Conservation (phyloP, 2,888 invertebrate species). For the Lissocephala sabroskyi region DNA sequence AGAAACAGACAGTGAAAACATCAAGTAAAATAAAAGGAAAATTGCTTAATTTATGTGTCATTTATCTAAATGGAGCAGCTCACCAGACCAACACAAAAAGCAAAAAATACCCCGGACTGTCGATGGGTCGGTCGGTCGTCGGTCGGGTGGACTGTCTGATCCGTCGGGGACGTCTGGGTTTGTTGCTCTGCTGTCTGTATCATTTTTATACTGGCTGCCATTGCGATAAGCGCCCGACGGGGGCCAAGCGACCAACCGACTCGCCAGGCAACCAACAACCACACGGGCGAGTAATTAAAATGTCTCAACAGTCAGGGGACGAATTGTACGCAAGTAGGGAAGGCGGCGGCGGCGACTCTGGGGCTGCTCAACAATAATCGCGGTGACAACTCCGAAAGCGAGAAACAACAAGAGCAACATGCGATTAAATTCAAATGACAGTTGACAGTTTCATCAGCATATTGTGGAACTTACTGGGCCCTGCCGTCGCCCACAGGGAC, state of each 20-base stretch:
- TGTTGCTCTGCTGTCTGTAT: not conserved
- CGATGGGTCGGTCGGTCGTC: not conserved
- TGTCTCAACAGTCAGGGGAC: conserved; percentile 1
- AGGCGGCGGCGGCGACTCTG: not conserved
- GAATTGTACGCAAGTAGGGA: conserved; percentile 5
- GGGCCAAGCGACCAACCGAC: not conserved
- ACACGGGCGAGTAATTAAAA: conserved; percentile 13
- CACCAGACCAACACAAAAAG: conserved; percentile 12
- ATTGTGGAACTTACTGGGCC: too few species aligned
- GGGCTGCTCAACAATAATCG: conserved; percentile 42
- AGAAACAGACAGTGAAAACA: not conserved
- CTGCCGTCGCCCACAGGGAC: too few species aligned
- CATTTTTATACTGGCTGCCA: conserved; percentile 33
- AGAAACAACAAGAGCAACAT: conserved; percentile 37
- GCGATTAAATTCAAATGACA: conserved; percentile 53
- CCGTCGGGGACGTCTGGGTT: not conserved
- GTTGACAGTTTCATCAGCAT: conserved; percentile 57
- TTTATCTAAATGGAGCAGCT: conserved; percentile 62
- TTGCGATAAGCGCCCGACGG: conserved; percentile 46
- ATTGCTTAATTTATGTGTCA: conserved; percentile 63
- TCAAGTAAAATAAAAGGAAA: conserved; percentile 44
- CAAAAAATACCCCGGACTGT: not conserved
- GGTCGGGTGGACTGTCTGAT: not conserved
- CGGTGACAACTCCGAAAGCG: conserved; percentile 40
- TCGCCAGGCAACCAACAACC: not conserved